Base-by-base conservation (phyloP, 2,888 invertebrate species). In the Eupelmus urozonus region DNA sequence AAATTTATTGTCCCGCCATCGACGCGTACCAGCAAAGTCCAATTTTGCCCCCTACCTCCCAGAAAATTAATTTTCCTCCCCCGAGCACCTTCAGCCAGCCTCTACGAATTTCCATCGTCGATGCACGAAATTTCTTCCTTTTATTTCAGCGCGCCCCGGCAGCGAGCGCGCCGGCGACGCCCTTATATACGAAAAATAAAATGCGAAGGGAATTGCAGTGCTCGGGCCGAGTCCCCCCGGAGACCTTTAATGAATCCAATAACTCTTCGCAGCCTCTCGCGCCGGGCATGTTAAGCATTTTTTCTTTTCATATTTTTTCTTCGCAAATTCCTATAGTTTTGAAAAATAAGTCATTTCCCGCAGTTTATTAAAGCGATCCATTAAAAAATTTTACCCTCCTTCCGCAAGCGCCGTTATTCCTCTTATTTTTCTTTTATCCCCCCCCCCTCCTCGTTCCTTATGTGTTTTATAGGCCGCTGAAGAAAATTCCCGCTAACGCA, bases 231-330 rank as follows among this genome's bases (percentile, higher is more conserved):
- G 42, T 71, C 71, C 65, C 67, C 62, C 67, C 63, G 29, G 75
- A 67, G 75, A 75, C 79, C 71, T 79, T 67, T 79, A 79, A 79
- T 79, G 79, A 79, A 79, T 79, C 75, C 75, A 75, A 79, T 79
- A 79, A 79, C 79, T 79, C 79, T 76, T 76, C 71, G 71, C 45
- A 59, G 75, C 53, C 62, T 59, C 66, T 55, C 13, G 51, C 27
- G 42, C 45, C 65, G 59, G 55, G 78, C 69, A 65, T 70, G 69
- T 74, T 78, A 57, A 71, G 71, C 66, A 71, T 66, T 72, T 77
- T 71, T 71, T 13, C 2, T 25, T 25, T 49, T 42, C n/a, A n/a
- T n/a, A 49, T 27, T 60, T 40, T 27, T 53, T 25, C 51, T 45
- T 59, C 29, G 7, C 18, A 60, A 49, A 62, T 72, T 66, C 67